Evolutionary conservation across 2,113 vertebrate species (phyloP), one percentile per base, ranked within the genome.

Genomic region (Megaceryle maxima): DNA sequence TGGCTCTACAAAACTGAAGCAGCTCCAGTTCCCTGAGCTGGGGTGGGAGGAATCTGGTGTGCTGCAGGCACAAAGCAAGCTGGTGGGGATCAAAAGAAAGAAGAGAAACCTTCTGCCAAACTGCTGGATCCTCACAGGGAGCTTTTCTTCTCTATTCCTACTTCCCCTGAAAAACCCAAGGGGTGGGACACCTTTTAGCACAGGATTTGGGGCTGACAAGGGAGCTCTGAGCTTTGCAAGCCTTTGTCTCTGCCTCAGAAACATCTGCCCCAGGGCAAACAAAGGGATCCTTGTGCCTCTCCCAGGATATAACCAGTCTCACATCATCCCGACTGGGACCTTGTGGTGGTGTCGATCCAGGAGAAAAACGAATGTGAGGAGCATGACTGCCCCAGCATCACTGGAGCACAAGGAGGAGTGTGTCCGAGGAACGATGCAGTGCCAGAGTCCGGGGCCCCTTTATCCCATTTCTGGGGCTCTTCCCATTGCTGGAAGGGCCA

Each of bases 281-380:
- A 39, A 26, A 29, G 24, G 13, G 1, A 5, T 60, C 70, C 55
- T 10, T 1, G 6, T 73, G 62, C 44, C 76, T 69, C 3, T 0
- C 18, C 6, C 9, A 4, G 21, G 13, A 9, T 28, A 43, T 10
- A 8, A 22, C 3, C 13, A 46, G 9, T 11, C 46, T 48, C 11
- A 5, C 33, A 16, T 2, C 1, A 17, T n/a, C 59, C 78, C 0
- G 0, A 14, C 16, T 5, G 16, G 46, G 15, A 35, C 39, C 37
- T 67, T 1, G 1, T 15, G 37, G 1, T 11, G 50, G 0, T 63
- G 22, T 14, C 24, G 24, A 35, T 56, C 46, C 1, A 0, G 15
- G 43, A 26, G 19, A 63, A 60, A 63, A 19, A 3, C 0, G 9
- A 9, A 8, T 53, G 21, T 2, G 5, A 89, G 51, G 39, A 63